These are phyloP conservation scores for Oryzias curvinotus DNA, from an alignment of 2,113 vertebrate species.

Conservation along the genomic window DNA sequence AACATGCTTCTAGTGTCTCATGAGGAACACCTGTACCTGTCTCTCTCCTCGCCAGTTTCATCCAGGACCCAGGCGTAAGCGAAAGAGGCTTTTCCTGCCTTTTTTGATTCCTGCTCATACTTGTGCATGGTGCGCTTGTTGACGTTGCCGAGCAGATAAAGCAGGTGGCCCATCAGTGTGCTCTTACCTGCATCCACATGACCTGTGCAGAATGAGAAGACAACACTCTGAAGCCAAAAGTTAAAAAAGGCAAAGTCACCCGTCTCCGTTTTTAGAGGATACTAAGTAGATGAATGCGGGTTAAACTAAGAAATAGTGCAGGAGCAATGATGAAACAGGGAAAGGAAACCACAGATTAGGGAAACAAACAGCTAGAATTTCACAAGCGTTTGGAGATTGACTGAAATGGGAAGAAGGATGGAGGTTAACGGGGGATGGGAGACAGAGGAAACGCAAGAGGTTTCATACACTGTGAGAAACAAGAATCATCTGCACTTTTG, in stretches of 20 bases:
- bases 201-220: slow-evolving; percentile 69
- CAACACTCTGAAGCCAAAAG: not conserved
- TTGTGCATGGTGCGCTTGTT: slow-evolving; percentile 99
- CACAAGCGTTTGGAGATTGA: slow-evolving; percentile 26
- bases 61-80: slow-evolving; percentile 98
- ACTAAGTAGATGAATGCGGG: not conserved
- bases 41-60: slow-evolving; percentile 97
- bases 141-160: slow-evolving; percentile 94
- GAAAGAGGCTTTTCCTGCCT: slow-evolving; percentile 97
- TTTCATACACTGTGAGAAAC: slow-evolving; percentile 61
- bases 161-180: slow-evolving; percentile 97
- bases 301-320: slow-evolving; percentile 21
- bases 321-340: slow-evolving; percentile 21
- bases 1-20: too few species aligned
- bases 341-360: slow-evolving; percentile 29
- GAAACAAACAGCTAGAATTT: slow-evolving; percentile 34
- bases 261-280: not conserved
- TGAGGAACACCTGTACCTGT: slow-evolving; percentile 79
- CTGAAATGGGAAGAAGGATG: slow-evolving; percentile 49
- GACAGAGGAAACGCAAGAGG: slow-evolving; percentile 29
- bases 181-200: slow-evolving; percentile 99
- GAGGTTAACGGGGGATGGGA: not conserved
- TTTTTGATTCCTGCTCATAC: slow-evolving; percentile 97
- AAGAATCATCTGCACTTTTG: slow-evolving; percentile 58
- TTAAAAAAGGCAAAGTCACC: not conserved